Conservation (phyloP, 2,797 vertebrate genomes). For the Lycodopsis pacificus region DNA sequence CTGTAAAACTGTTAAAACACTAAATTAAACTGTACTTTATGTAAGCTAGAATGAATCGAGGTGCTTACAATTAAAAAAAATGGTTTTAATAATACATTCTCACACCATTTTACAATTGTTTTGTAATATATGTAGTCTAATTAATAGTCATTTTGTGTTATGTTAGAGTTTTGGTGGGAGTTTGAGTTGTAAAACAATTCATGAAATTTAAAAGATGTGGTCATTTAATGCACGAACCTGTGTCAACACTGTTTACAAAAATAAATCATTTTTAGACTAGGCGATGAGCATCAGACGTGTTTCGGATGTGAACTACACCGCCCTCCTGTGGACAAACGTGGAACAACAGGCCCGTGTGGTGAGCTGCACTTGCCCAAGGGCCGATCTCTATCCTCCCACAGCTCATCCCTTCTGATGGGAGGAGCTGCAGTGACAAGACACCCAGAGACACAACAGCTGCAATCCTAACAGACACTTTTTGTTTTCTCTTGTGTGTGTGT, state of each 20-base stretch:
- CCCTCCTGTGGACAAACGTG: conserved; percentile 66
- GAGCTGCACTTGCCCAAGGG: conserved; percentile 35
- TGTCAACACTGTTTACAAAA: too few relatives aligned
- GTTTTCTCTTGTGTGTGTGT: not conserved
- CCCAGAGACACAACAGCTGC: conserved; percentile 48
- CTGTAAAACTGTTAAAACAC: not conserved
- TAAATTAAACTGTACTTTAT: not conserved
- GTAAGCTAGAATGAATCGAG: not conserved
- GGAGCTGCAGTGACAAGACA: conserved; percentile 44
- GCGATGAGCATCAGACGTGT: too few relatives aligned
- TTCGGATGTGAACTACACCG: conserved; percentile 18
- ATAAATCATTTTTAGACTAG: not conserved
- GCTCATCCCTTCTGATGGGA: conserved; percentile 62
- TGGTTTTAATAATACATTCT: too few relatives aligned
- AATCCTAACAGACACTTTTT: conserved; percentile 42
- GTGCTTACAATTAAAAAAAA: not conserved
- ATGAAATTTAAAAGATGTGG: not conserved
- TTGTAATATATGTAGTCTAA: not conserved
- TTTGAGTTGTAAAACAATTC: not conserved
- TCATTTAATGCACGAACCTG: not conserved
- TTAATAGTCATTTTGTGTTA: not conserved
- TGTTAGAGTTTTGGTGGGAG: not conserved
- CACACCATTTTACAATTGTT: too few relatives aligned
- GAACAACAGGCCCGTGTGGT: not conserved
- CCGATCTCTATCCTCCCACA: conserved; percentile 30